Conservation (phyloP, 1,140 invertebrate species). For the Nylanderia fulva region DNA sequence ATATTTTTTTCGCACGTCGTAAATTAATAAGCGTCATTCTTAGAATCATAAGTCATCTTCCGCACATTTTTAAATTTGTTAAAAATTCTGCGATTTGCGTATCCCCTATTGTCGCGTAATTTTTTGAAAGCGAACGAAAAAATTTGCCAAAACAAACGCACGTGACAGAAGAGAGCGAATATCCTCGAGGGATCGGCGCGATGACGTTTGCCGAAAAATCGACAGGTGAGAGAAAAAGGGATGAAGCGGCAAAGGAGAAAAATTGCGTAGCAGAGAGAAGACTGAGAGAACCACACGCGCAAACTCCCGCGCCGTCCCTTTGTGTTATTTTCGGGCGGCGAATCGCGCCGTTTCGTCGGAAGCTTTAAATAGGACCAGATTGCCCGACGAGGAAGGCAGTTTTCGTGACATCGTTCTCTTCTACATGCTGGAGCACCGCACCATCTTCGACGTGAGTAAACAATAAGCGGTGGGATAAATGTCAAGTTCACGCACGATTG, state of each 20-base stretch:
- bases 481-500: conserved; percentile 15
- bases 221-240: background rate
- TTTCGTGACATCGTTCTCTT: conserved; percentile 75
- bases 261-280: conserved; percentile 74
- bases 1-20: too few species aligned
- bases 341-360: conserved; percentile 75
- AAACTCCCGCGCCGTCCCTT: conserved; percentile 80
- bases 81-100: background rate
- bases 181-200: too few species aligned
- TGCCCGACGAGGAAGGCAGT: conserved; percentile 83
- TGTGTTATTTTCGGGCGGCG: conserved; percentile 85
- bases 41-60: background rate
- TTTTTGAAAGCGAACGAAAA: too few species aligned
- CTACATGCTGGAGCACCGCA: conserved; percentile 85
- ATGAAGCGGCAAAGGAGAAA: conserved; percentile 35
- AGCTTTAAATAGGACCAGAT: conserved; percentile 85
- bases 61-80: background rate
- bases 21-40: background rate
- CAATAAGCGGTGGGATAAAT: conserved; percentile 65
- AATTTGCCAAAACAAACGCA: conserved; percentile 42
- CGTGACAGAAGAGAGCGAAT: background rate
- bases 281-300: conserved; percentile 64
- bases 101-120: background rate
- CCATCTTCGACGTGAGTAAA: conserved; percentile 85
- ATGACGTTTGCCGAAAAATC: background rate